Base-by-base conservation (phyloP, 2,888 invertebrate species). In the Pandemis heparana region DNA sequence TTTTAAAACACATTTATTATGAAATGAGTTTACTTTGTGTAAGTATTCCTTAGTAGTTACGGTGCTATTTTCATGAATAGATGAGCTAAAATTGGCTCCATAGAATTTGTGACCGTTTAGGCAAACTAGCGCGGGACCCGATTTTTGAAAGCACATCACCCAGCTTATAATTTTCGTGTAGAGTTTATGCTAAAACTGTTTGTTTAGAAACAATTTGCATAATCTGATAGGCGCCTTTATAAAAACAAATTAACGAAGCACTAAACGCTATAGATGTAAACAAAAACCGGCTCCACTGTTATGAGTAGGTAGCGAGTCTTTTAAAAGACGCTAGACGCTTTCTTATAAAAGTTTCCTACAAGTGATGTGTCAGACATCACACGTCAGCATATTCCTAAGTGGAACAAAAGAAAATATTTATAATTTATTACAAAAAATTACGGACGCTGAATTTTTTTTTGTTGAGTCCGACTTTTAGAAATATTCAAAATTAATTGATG, bases 151-250 rank as follows among this genome's bases (percentile, higher is more conserved):
- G 2, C 23, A 32, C 23, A 32, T 4, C 0, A 4, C 3, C 23
- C 23, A 32, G 23, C 3, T 32, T 32, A 32, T 32, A 32, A 53
- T 16, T 32, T 67, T 59, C 9, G 59, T 32, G 23, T 46, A 32
- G 16, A 32, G 4, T 68, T 59, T 66, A 65, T 53, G 8, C 39
- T n/a, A 46, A 16, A 60, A n/a, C 43, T 68, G 32, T 60, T 43
- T 56, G 14, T 68, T 68, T 48, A 53, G 2, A 51, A 51, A 16
- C 16, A 18, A 16, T 51, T 51, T 16, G 18, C 32, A 56, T 61
- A 43, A 23, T 56, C 7, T 56, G 32, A 7, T 59, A 60, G 46
- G 48, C 38, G 38, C 46, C 51, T n/a, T 18, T 68, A 16, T 43
- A 43, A n/a, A 59, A 60, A 38, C 9, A 69, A 53, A 41, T 51